Percentiles rank a stretch among this genome's conserved stretches.
Conservation (phyloP, 2,797 vertebrate species). For the Fratercula arctica region DNA sequence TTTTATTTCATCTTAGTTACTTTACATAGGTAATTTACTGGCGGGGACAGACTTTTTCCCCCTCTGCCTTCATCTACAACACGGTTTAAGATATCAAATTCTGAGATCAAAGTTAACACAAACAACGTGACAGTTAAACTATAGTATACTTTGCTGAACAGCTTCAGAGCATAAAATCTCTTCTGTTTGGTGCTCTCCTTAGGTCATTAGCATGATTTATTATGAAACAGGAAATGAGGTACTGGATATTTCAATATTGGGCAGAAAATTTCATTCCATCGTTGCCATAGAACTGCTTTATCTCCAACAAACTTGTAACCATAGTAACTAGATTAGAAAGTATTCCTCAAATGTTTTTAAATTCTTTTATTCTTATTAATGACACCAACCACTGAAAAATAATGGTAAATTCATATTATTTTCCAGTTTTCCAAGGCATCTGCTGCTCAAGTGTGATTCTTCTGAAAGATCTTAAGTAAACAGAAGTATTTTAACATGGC, state of each 20-base stretch:
- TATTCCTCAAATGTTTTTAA: slow-evolving; percentile 49
- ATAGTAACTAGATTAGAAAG: slow-evolving; percentile 70
- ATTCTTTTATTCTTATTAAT: slow-evolving; percentile 19
- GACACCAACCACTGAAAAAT: neutral
- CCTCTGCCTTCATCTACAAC: neutral
- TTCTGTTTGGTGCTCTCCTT: slow-evolving; percentile 27
- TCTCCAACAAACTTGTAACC: slow-evolving; percentile 63
- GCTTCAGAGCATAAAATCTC: neutral
- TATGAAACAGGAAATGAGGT: slow-evolving; percentile 72
- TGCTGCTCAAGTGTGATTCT: neutral
- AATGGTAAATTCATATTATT: slow-evolving; percentile 28
- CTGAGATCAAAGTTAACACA: neutral
- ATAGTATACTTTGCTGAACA: neutral
- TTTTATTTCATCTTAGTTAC: neutral
- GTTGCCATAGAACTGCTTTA: slow-evolving; percentile 48
- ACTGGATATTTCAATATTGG: slow-evolving; percentile 71
- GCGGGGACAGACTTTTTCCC: neutral
- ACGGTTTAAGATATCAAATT: neutral
- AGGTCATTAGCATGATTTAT: slow-evolving; percentile 73
- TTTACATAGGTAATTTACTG: neutral
- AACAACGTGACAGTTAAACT: neutral
- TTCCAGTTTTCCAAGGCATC: slow-evolving; percentile 52
- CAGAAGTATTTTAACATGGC: neutral
- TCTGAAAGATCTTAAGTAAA: slow-evolving; percentile 58
- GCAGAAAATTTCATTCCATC: slow-evolving; percentile 67